Conservation (phyloP, 2,888 invertebrate genomes). For the Drosophila mimica region DNA sequence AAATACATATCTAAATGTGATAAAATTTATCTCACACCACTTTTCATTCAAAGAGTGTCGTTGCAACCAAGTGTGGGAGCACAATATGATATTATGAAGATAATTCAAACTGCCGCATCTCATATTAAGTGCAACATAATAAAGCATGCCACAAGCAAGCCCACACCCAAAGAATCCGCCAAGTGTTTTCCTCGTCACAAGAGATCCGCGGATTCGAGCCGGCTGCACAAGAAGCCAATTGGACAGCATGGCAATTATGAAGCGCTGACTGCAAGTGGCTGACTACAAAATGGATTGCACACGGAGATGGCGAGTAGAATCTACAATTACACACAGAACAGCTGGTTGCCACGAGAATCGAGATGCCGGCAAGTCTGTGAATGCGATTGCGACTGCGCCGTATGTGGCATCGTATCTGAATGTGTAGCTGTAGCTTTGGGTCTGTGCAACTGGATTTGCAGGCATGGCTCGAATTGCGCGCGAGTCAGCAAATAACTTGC, state of each 20-base stretch:
- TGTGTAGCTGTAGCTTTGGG: conserved; percentile 1
- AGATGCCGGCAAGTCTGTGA: conserved; percentile 48
- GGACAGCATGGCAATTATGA: conserved; percentile 62
- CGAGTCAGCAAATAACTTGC: conserved; percentile 72
- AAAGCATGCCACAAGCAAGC: conserved; percentile 17
- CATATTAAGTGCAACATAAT: conserved; percentile 5
- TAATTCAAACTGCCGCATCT: conserved; percentile 16
- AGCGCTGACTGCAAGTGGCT: conserved; percentile 61
- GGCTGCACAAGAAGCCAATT: conserved; percentile 31
- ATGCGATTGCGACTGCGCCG: conserved; percentile 40
- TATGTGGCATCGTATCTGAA: conserved; percentile 55
- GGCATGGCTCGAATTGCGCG: conserved; percentile 52
- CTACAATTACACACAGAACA: conserved; percentile 74
- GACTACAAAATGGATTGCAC: conserved; percentile 30
- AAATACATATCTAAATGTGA: not conserved
- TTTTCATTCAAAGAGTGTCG: not conserved
- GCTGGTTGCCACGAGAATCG: conserved; percentile 38
- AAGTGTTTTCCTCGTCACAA: conserved; percentile 32
- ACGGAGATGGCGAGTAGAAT: conserved; percentile 38
- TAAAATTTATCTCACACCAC: not conserved
- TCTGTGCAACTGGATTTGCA: conserved; percentile 35
- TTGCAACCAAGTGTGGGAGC: not conserved
- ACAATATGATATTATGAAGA: conserved; percentile 2
- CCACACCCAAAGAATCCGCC: conserved; percentile 35
- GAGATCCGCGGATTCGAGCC: conserved; percentile 5